These are phyloP conservation scores for Brachyhypopomus gauderio DNA, from an alignment of 2,113 vertebrate genomes.

Conservation along the genomic window DNA sequence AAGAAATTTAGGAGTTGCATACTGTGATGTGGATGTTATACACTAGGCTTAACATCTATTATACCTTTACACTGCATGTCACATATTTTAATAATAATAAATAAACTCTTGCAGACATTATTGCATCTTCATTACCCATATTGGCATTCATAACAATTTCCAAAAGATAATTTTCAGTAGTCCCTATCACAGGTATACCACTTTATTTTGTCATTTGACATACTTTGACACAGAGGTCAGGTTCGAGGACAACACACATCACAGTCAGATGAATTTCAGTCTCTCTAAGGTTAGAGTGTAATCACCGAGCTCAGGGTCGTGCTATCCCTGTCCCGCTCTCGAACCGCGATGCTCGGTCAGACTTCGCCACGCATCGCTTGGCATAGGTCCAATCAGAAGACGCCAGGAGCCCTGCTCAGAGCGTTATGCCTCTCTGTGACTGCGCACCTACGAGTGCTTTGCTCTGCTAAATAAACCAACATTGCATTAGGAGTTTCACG, in stretches of 20 bases:
- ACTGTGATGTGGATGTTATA: too few relatives aligned
- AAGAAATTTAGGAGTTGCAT: neutral
- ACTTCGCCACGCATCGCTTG: constrained; percentile 23
- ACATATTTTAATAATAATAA: constrained; percentile 36
- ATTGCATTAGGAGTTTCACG: constrained; percentile 13
- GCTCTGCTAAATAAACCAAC: constrained; percentile 34
- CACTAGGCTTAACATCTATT: constrained; percentile 2
- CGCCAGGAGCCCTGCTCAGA: constrained; percentile 2
- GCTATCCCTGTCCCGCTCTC: constrained; percentile 16
- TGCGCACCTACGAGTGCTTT: constrained; percentile 3
- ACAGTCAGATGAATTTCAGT: constrained; percentile 27
- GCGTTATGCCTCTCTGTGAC: constrained; percentile 7
- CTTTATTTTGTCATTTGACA: constrained; percentile 30
- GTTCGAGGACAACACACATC: constrained; percentile 5
- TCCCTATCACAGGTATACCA: neutral
- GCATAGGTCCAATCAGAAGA: constrained; percentile 28
- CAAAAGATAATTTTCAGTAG: constrained; percentile 24
- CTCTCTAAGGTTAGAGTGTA: constrained; percentile 54
- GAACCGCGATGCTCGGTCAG: constrained; percentile 48
- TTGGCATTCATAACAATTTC: neutral
- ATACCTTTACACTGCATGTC: neutral
- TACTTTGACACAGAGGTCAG: constrained; percentile 17
- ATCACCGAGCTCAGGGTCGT: constrained; percentile 49
- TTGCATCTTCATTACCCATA: too few relatives aligned
- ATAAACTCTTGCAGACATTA: neutral